Base-by-base conservation (phyloP, 1,140 invertebrate genomes). In the Dinothrombium tinctorium region DNA sequence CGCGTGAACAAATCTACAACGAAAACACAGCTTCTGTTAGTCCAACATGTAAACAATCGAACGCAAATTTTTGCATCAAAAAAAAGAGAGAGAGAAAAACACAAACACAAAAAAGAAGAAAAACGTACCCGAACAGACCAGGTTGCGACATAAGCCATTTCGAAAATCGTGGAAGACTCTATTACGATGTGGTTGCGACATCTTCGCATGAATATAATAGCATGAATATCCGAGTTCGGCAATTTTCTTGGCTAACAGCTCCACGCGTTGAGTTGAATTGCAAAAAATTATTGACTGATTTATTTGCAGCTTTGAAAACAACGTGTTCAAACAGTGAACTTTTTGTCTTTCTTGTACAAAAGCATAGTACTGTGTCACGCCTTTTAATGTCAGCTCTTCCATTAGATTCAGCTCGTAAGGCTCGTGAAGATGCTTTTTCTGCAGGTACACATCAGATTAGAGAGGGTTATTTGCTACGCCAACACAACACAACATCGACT, bases 211-310 rank as follows among this genome's bases (percentile, higher is more conserved):
- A 51, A 99, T 99, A 59, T 98, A 99, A 59, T 95, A 99, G 66
- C 94, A 99, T 49, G 90, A 96, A 57, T 98, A 99, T 15, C 90
- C 92, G 47, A 99, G 68, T 61, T 98, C 92, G 32, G 90, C 96
- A 51, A 99, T 99, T 63, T 99, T 99, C 66, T 98, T 98, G 15
- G 94, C 92, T 49, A 99, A 65, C 44, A 99, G 62, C 60, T 98
- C 94, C 33, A 98, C 94, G 50, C 94, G 75, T 65, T 98, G 89
- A 46, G 92, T 96, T 29, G 89, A 95, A 64, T 99, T 99, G 63
- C 94, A 99, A 66, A 99, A 99, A 61, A 99, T 99, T 56, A 99
- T 99, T 52, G 89, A 94, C 68, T 99, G 92, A 62, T 94, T 98
- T 57, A 98, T 98, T 76, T 96, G 89, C 54, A 98, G 68, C 74